Conservation (phyloP, 2,113 vertebrate species). For the Toxostoma redivivum region DNA sequence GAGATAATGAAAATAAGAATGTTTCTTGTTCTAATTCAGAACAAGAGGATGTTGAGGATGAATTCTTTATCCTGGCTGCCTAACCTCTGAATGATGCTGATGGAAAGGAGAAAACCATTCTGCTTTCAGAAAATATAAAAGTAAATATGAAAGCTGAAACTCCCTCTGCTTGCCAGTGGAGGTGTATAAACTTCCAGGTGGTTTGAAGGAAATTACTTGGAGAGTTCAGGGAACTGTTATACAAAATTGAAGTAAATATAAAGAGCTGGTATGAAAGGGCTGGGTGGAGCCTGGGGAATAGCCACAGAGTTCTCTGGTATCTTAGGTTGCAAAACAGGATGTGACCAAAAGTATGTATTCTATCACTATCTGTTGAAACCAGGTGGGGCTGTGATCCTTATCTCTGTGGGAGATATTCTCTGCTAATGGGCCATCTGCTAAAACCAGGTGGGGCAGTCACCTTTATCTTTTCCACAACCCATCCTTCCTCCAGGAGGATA, state of each 20-base stretch:
- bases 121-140: background rate
- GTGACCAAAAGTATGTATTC: no score
- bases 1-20: background rate
- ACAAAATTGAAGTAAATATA: background rate
- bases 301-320: background rate
- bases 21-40: background rate
- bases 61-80: background rate
- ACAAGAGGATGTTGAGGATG: background rate
- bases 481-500: no score
- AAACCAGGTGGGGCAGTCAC: no score
- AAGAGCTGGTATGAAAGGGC: background rate
- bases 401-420: no score
- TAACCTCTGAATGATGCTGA: background rate
- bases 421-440: no score
- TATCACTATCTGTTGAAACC: no score
- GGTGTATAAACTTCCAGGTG: background rate
- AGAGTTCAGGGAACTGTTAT: background rate
- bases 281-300: background rate
- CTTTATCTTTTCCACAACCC: no score
- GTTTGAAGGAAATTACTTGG: background rate
- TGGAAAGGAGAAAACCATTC: background rate
- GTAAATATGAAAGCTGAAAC: background rate
- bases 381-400: no score
- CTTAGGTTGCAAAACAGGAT: no score
- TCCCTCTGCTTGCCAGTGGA: background rate